Percentiles rank a stretch among this genome's conserved stretches.
Conservation (phyloP, 2,888 invertebrate genomes). For the Agrotis clavis region DNA sequence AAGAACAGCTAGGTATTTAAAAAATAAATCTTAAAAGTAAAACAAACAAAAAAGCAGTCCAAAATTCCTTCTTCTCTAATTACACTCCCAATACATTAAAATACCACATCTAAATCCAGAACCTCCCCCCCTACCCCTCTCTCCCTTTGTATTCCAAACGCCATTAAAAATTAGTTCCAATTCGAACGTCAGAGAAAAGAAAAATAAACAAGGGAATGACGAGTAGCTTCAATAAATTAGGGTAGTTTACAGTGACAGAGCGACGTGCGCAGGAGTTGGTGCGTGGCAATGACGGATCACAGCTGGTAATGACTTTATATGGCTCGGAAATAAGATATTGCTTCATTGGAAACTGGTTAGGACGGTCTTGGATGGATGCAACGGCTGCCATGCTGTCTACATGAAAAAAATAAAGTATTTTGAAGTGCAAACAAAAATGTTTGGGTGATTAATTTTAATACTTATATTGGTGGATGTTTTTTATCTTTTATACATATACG, state of each 20-base stretch:
- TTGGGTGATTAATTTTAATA: no score
- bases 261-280: constrained; percentile 63
- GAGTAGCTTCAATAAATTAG: constrained; percentile 72
- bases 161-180: constrained; percentile 68
- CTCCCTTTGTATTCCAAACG: constrained; percentile 17
- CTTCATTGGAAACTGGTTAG: constrained; percentile 27
- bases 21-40: no score
- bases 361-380: constrained; percentile 9
- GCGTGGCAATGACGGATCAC: constrained; percentile 61
- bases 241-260: constrained; percentile 67
- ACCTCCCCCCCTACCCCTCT: no score
- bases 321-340: constrained; percentile 54
- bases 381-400: background rate
- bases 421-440: background rate
- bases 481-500: no score
- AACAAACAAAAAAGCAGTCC: background rate
- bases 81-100: constrained; percentile 42
- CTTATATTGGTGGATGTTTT: no score
- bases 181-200: constrained; percentile 64
- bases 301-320: constrained; percentile 61
- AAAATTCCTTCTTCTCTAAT: constrained; percentile 38
- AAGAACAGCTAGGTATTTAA: no score
- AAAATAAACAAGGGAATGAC: constrained; percentile 73
- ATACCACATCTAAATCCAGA: constrained; percentile 47
- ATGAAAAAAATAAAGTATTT: background rate